Base-by-base conservation (phyloP, 2,797 vertebrate species). In the Malurus leucopterus region DNA sequence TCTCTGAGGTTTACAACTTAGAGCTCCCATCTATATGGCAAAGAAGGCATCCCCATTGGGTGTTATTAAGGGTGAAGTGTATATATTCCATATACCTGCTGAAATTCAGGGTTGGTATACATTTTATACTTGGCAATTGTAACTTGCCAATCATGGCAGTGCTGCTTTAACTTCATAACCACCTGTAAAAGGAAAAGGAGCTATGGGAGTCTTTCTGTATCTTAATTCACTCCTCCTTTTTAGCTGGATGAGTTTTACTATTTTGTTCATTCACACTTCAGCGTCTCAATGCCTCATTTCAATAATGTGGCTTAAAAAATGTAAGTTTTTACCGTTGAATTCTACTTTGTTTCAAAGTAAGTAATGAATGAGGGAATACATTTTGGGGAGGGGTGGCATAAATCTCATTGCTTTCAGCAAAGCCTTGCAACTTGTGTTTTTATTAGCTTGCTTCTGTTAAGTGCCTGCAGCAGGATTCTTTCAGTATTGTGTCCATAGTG, bases 381-480 rank as follows among this genome's bases (percentile, higher is more conserved):
- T 90, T 83, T 73, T 49, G 54, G 32, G 34, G 71, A 89, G 81
- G 73, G 49, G 30, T 85, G 84, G 86, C 68, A 69, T 80, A 71
- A 90, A 82, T 91, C 74, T 88, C 22, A 20, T 64, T 50, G 76
- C 92, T 93, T 65, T 63, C 63, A 89, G 91, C 82, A 79, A 88
- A 75, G 29, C 3, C 2, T 89, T 83, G 81, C 76, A 93, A 78
- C 73, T 82, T 54, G 43, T 89, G 70, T 83, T 84, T 92, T 94
- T 93, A 94, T 93, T 95, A 93, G 92, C 91, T 89, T 86, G 83
- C 68, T 88, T 94, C 89, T 94, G 61, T 93, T 88, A 93, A 95
- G 91, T 95, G 93, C 95, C 88, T 94, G 85, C 91, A 92, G 93
- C 94, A 91, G 84, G 84, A 91, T 89, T 94, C 94, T 94, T 94